Conservation (phyloP, 2,797 vertebrate genomes). For the Macropus fuliginosus region DNA sequence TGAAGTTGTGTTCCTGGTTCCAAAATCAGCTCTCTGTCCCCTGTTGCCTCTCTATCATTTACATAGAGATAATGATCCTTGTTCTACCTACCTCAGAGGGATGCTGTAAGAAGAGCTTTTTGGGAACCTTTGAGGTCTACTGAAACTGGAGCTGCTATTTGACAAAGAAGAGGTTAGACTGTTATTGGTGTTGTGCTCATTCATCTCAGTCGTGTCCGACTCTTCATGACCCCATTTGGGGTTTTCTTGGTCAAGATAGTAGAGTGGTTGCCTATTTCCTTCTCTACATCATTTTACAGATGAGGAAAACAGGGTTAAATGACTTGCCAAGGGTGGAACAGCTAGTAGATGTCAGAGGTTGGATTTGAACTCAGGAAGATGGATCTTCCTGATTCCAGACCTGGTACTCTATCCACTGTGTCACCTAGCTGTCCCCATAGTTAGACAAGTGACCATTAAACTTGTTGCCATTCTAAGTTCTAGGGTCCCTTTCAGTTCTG, state of each 20-base stretch:
- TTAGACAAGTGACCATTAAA: background rate
- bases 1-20: background rate
- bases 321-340: background rate
- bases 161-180: background rate
- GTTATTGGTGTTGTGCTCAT: background rate
- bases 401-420: too few relatives aligned
- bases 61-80: background rate
- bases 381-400: background rate
- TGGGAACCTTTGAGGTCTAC: background rate
- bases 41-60: background rate
- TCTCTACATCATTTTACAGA: background rate
- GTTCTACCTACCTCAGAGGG: background rate
- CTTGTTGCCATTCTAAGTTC: background rate
- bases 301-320: background rate
- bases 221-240: background rate
- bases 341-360: background rate
- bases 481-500: background rate
- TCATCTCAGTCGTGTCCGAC: background rate
- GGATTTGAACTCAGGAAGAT: background rate
- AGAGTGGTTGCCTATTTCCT: background rate
- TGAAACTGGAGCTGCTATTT: background rate
- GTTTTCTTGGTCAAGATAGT: background rate
- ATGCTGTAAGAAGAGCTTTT: background rate
- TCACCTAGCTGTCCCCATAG: background rate
- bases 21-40: background rate